A percentile compares a stretch with the other conserved stretches of the same genome.
Conservation (phyloP, 2,797 vertebrate genomes). For the Petrocephalus schoutedeni region DNA sequence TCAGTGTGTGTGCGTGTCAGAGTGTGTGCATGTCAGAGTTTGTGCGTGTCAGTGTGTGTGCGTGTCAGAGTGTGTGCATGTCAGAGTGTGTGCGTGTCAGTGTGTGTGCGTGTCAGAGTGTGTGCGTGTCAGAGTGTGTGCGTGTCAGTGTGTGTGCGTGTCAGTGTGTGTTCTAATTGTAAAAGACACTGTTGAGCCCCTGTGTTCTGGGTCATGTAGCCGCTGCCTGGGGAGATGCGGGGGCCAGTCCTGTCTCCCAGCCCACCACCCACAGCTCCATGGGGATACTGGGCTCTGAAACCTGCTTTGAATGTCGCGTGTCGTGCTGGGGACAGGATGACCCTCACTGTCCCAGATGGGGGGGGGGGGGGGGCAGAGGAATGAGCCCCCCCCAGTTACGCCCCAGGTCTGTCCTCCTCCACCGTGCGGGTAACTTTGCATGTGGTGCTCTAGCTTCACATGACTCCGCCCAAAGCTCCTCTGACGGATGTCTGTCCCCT, state of each 20-base stretch:
- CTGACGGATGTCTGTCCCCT: neutral
- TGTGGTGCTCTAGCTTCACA: neutral
- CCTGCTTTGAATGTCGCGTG: neutral
- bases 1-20: no score
- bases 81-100: no score
- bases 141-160: no score
- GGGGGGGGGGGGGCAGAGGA: neutral
- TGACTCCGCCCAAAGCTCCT: neutral
- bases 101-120: no score
- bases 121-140: no score
- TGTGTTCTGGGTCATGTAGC: neutral
- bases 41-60: no score
- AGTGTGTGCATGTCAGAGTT: no score
- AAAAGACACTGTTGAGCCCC: neutral
- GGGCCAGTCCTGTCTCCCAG: neutral
- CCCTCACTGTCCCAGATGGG: neutral
- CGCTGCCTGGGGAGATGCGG: neutral
- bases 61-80: no score
- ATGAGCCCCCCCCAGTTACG: neutral
- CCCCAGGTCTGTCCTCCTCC: no score
- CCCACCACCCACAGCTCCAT: neutral
- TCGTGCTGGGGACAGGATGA: neutral
- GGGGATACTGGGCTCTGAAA: neutral
- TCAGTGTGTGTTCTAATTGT: no score
- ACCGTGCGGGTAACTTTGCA: no score